A percentile compares a stretch with the other conserved stretches of the same genome.
Evolutionary conservation across 2,797 vertebrate species (phyloP).

Genomic region (Protosalanx chinensis): DNA sequence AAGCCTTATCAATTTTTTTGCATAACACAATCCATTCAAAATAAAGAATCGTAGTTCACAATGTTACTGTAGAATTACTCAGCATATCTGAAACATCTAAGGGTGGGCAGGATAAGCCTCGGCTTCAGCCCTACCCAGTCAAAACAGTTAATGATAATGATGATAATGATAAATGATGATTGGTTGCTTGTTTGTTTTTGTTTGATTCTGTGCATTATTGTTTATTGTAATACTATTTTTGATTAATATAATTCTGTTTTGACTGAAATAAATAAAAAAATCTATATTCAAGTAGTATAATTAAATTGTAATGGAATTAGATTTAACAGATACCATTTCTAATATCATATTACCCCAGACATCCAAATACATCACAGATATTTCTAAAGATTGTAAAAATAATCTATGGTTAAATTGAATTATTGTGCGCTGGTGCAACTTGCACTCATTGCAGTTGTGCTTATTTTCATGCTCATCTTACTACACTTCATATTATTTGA

Average conservation of each 20-base stretch:
- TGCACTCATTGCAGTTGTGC: not conserved
- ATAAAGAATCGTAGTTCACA: no score
- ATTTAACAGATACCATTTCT: not conserved
- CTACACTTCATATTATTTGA: not conserved
- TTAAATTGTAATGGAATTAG: not conserved
- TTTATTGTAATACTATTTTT: no score
- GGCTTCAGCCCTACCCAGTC: no score
- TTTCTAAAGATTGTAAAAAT: not conserved
- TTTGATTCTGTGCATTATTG: no score
- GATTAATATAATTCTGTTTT: no score
- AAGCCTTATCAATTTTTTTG: not conserved
- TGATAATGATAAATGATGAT: no score
- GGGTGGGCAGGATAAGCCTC: no score
- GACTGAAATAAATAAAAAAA: no score
- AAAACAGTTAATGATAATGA: no score
- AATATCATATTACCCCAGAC: not conserved
- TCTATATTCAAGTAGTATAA: no score
- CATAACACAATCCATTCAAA: not conserved
- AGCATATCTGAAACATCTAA: not conserved
- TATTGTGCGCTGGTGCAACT: not conserved
- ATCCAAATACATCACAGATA: not conserved
- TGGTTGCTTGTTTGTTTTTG: no score
- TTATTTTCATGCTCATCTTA: not conserved
- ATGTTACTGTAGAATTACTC: constrained; percentile 2
- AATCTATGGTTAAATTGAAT: not conserved